Base-by-base conservation (phyloP, 2,797 vertebrate genomes). In the Rhinichthys osculus region DNA sequence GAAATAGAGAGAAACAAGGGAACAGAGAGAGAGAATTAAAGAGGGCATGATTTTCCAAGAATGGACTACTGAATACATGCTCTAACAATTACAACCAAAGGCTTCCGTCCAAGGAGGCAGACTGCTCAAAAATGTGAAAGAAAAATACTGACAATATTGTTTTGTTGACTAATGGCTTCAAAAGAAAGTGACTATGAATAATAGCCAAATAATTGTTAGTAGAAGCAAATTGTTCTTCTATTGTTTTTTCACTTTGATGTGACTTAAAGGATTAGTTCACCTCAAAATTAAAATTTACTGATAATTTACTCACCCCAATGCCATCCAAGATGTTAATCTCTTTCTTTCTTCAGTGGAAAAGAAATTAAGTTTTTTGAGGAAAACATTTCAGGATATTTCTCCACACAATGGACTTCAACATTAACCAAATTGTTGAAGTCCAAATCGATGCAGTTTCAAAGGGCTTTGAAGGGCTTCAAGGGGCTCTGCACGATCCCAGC, bases 11-110 rank as follows among this genome's bases (percentile, higher is more conserved):
- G 21, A 33, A 33, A 72, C 77, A 64, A 76, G 44, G 19, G 30
- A 64, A 66, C n/a, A 13, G 38, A 86, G 33, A 16, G 17, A 81
- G 44, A 77, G 33, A 66, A 67, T 33, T 38, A 84, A 23, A 79
- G 44, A 81, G 27, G 42, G 27, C 47, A 64, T 66, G 50, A 73
- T 69, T 40, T 47, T 42, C 50, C 23, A 21, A 81, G 69, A 84
- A 85, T 62, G 66, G 66, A 30, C 47, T 70, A 54, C 50, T 59
- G 19, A 72, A 72, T 78, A 69, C 47, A 57, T 70, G 23, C 35
- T 81, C 21, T 38, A n/a, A 47, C 42, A 64, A 66, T 85, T 64
- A 50, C 67, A 72, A 73, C 30, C 44, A 38, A 54, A 3, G 17
- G 62, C 19, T 81, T 81, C n/a, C 44, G 9, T 47, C 62, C 62